phyloP scores from a whole-genome alignment of 1,140 invertebrate genomes.

The Cardiocondyla obscurior region DNA sequence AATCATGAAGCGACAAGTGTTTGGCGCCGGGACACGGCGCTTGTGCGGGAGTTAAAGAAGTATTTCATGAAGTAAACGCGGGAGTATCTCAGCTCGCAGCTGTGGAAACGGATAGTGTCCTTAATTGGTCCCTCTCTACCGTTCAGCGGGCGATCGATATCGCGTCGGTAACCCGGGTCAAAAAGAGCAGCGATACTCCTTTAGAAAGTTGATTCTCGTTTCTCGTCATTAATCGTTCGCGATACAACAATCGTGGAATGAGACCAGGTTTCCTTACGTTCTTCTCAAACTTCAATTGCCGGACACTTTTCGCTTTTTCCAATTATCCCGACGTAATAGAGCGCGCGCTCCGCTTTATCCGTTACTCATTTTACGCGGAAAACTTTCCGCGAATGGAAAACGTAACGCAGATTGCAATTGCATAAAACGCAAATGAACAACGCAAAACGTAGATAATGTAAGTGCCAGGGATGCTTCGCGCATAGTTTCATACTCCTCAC shows the following conservation, averaged over 20 bases:
- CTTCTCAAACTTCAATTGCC: conserved; percentile 2
- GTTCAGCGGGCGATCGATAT: conserved; percentile 39
- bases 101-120: conserved; percentile 47
- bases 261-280: conserved; percentile 15
- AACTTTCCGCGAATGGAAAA: conserved; percentile 9
- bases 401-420: not conserved
- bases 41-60: conserved; percentile 49
- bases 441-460: not conserved
- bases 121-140: conserved; percentile 42
- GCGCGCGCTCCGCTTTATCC: not conserved
- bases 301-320: conserved; percentile 24
- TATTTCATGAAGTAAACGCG: conserved; percentile 60
- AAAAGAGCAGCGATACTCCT: conserved; percentile 33
- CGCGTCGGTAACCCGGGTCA: conserved; percentile 24
- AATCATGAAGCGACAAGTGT: conserved; percentile 68
- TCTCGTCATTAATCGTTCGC: conserved; percentile 37
- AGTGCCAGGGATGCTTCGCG: not conserved
- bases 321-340: conserved; percentile 14
- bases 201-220: conserved; percentile 49
- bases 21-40: conserved; percentile 49
- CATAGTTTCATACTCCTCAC: not conserved
- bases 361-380: not conserved
- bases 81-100: conserved; percentile 48
- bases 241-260: conserved; percentile 23
- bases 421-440: not conserved